phyloP scores from a whole-genome alignment of 2,113 vertebrate genomes.

The Catharus bicknelli region DNA sequence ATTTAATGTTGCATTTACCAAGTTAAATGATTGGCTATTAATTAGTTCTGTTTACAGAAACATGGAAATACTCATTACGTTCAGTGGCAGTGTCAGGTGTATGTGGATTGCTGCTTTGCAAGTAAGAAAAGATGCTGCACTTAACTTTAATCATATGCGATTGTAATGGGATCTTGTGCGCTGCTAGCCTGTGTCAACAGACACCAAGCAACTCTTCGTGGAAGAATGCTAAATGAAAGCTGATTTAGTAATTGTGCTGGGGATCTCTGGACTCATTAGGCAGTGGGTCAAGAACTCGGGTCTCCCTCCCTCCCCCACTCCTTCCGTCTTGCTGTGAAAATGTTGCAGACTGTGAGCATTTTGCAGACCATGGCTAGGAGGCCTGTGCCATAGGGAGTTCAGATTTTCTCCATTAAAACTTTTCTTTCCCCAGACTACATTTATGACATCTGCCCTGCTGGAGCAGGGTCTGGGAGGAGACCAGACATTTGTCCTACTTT shows the following conservation, averaged over 20 bases:
- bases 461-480: background rate
- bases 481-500: background rate
- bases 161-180: background rate
- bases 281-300: background rate
- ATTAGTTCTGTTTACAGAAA: slow-evolving; percentile 58
- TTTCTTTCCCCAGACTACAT: background rate
- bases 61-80: background rate
- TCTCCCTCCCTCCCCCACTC: background rate
- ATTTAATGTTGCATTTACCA: slow-evolving; percentile 43
- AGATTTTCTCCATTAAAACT: background rate
- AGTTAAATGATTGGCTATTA: slow-evolving; percentile 39
- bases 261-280: slow-evolving; percentile 21
- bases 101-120: background rate
- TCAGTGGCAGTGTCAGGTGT: slow-evolving; percentile 4
- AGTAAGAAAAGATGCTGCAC: background rate
- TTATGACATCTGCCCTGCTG: background rate
- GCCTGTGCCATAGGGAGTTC: background rate
- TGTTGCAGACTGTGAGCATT: background rate
- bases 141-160: background rate
- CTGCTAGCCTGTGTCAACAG: slow-evolving; percentile 8
- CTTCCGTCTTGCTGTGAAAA: background rate
- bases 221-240: slow-evolving; percentile 53
- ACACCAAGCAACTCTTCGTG: background rate
- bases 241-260: background rate
- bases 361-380: background rate